Evolutionary conservation across 2,113 vertebrate genomes (phyloP).

Genomic region (Xyliphius kryptos): DNA sequence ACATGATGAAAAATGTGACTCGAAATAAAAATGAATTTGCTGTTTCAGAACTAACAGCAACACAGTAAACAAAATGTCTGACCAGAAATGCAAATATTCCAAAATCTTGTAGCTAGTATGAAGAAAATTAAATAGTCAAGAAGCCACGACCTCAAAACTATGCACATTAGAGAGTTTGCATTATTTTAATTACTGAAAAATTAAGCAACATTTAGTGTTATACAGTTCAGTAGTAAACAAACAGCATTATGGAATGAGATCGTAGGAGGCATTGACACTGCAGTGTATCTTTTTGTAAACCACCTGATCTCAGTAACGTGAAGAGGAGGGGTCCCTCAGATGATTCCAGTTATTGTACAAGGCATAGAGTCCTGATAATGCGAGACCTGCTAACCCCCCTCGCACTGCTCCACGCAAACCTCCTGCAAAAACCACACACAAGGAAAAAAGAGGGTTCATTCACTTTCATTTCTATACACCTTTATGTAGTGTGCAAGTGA

Average conservation of each 20-base stretch:
- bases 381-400: slow-evolving; percentile 68
- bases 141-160: too few species aligned
- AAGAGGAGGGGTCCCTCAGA: slow-evolving; percentile 66
- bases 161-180: too few species aligned
- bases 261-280: background rate
- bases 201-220: background rate
- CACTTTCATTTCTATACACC: background rate
- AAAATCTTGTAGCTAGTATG: too few species aligned
- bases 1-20: too few species aligned
- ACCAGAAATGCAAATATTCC: too few species aligned
- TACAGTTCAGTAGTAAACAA: background rate
- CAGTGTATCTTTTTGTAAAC: too few species aligned
- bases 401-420: slow-evolving; percentile 67
- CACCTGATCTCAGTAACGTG: slow-evolving; percentile 54
- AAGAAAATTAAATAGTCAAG: too few species aligned
- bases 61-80: too few species aligned
- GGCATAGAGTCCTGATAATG: slow-evolving; percentile 72
- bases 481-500: background rate
- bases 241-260: background rate
- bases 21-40: too few species aligned
- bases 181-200: too few species aligned
- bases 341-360: slow-evolving; percentile 82
- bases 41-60: too few species aligned
- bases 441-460: background rate
- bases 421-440: slow-evolving; percentile 51